Conservation (phyloP, 2,888 invertebrate genomes). For the Lepidochrysops patricia region DNA sequence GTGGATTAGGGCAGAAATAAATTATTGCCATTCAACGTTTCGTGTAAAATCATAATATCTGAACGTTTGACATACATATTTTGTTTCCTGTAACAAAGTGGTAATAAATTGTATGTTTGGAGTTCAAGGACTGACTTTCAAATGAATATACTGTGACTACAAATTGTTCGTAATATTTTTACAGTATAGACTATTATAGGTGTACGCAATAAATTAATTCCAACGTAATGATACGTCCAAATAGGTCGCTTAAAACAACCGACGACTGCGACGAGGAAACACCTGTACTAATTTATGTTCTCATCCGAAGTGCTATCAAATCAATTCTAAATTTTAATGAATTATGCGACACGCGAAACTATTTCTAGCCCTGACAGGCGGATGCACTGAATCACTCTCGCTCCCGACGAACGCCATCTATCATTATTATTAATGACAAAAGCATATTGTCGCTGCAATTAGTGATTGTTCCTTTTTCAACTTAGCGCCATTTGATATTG, state of each 20-base stretch:
- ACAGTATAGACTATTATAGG: too few relatives aligned
- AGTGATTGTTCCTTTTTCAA: slow-evolving; percentile 18
- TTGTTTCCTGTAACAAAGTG: too few relatives aligned
- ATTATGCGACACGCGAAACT: slow-evolving; percentile 11
- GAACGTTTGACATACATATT: too few relatives aligned
- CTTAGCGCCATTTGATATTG: slow-evolving; percentile 17
- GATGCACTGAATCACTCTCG: slow-evolving; percentile 19
- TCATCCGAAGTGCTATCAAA: slow-evolving; percentile 8
- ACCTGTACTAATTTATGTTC: slow-evolving; percentile 11
- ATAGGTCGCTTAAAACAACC: neutral
- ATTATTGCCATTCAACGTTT: too few relatives aligned
- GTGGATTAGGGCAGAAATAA: too few relatives aligned
- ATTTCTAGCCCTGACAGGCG: slow-evolving; percentile 17
- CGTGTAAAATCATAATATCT: too few relatives aligned
- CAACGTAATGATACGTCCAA: neutral
- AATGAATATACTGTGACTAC: too few relatives aligned
- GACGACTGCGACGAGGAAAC: slow-evolving; percentile 6
- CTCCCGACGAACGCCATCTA: slow-evolving; percentile 16
- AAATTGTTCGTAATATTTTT: too few relatives aligned
- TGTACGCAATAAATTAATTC: neutral
- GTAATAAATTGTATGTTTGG: too few relatives aligned
- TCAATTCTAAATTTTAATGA: slow-evolving; percentile 12
- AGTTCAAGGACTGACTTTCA: too few relatives aligned
- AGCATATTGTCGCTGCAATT: slow-evolving; percentile 22
- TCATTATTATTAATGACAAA: slow-evolving; percentile 24